phyloP scores from a whole-genome alignment of 1,140 invertebrate species.

The Drosophila serrata region DNA sequence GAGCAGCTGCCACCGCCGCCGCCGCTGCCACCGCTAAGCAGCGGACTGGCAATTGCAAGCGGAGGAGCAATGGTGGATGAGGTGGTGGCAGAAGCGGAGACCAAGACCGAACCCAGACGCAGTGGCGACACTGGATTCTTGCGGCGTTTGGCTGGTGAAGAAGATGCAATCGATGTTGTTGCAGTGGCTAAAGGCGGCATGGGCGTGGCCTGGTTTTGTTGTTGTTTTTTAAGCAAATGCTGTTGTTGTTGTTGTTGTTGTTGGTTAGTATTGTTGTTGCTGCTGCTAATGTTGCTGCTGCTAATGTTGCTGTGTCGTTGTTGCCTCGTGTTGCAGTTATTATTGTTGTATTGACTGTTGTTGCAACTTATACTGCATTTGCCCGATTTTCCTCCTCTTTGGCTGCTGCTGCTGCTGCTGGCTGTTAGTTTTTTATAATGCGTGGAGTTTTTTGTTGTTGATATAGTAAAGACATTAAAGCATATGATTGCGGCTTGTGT shows the following conservation, averaged over 20 bases:
- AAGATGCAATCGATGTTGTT: conserved; percentile 23
- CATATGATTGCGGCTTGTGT: conserved; percentile 41
- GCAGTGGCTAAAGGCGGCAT: conserved; percentile 66
- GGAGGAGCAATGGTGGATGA: conserved; percentile 40
- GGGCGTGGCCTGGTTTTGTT: conserved; percentile 58
- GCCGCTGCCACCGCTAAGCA: conserved; percentile 36
- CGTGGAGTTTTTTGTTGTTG: conserved; percentile 47
- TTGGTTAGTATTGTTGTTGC: conserved; percentile 43
- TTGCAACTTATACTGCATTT: conserved; percentile 67
- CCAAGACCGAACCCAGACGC: conserved; percentile 37
- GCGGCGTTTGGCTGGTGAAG: conserved; percentile 63
- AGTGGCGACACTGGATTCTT: conserved; percentile 75
- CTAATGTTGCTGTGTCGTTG: conserved; percentile 29
- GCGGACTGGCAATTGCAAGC: conserved; percentile 48
- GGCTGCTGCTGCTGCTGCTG: conserved; percentile 40
- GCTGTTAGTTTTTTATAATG: conserved; percentile 35
- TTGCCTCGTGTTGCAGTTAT: conserved; percentile 33
- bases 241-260: conserved; percentile 24
- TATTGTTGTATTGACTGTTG: conserved; percentile 46
- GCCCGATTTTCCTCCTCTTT: conserved; percentile 51
- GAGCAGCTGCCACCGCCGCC: conserved; percentile 57
- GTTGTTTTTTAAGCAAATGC: conserved; percentile 34
- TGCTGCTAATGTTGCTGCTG: conserved; percentile 30
- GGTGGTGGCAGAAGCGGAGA: not conserved
- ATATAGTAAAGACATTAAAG: conserved; percentile 64